Conservation (phyloP, 1,140 invertebrate genomes). For the Lucilia sericata region DNA sequence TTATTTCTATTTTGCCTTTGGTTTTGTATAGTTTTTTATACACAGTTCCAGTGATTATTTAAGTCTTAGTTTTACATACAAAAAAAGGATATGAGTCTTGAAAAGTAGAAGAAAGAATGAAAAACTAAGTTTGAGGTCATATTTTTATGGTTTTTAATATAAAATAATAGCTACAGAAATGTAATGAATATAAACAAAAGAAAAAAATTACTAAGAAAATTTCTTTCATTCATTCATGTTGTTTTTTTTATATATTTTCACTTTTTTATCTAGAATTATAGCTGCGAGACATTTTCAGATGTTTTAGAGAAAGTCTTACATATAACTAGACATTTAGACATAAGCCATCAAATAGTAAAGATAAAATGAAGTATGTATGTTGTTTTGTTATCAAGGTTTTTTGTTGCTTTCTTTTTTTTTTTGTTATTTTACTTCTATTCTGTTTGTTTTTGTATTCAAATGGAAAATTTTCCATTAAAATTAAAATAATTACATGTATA, state of each 20-base stretch:
- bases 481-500: not conserved
- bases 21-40: too few relatives aligned
- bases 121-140: not conserved
- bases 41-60: too few relatives aligned
- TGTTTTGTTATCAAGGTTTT: not conserved
- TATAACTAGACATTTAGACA: not conserved
- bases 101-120: too few relatives aligned
- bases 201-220: not conserved
- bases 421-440: not conserved
- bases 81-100: too few relatives aligned
- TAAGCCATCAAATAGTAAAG: not conserved
- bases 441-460: not conserved
- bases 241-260: not conserved
- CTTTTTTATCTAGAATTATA: not conserved
- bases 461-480: not conserved
- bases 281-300: not conserved
- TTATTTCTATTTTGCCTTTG: too few relatives aligned
- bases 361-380: not conserved
- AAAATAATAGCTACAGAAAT: not conserved
- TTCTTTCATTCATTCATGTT: too few relatives aligned
- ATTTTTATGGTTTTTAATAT: constrained; percentile 3
- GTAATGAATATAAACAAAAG: not conserved
- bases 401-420: not conserved
- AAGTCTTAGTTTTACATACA: too few relatives aligned
- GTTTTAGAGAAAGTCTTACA: too few relatives aligned